Evolutionary conservation across 2,888 invertebrate species (phyloP).

Genomic region (Gisinianus flammeolus): DNA sequence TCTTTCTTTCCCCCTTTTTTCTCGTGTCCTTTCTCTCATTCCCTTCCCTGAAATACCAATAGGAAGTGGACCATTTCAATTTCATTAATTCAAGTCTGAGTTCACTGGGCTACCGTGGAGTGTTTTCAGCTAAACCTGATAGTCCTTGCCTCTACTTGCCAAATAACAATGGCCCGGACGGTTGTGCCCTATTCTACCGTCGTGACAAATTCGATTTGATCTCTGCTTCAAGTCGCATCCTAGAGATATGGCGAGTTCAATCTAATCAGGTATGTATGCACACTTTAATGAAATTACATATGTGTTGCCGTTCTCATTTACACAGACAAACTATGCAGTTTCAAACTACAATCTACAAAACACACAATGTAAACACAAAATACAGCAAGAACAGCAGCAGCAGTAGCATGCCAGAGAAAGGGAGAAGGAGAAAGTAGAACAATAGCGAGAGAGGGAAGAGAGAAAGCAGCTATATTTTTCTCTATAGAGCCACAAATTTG

Average conservation of each 20-base stretch:
- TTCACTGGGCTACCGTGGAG: conserved; percentile 71
- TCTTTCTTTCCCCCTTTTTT: conserved; percentile 24
- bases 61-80: conserved; percentile 79
- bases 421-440: background rate
- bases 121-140: conserved; percentile 77
- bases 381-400: background rate
- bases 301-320: too few relatives aligned
- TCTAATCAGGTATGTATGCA: conserved; percentile 70
- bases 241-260: conserved; percentile 76
- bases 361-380: background rate
- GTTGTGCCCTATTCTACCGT: conserved; percentile 77
- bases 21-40: background rate
- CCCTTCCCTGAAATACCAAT: conserved; percentile 31
- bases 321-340: background rate
- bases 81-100: conserved; percentile 70
- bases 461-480: conserved; percentile 13
- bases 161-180: conserved; percentile 78
- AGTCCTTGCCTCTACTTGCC: conserved; percentile 76
- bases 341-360: background rate
- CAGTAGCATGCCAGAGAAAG: background rate
- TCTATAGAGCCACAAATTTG: background rate
- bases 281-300: conserved; percentile 18
- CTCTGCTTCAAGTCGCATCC: conserved; percentile 67
- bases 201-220: conserved; percentile 69
- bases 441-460: background rate